Base-by-base conservation (phyloP, 1,140 invertebrate species). In the Antheraea pernyi region DNA sequence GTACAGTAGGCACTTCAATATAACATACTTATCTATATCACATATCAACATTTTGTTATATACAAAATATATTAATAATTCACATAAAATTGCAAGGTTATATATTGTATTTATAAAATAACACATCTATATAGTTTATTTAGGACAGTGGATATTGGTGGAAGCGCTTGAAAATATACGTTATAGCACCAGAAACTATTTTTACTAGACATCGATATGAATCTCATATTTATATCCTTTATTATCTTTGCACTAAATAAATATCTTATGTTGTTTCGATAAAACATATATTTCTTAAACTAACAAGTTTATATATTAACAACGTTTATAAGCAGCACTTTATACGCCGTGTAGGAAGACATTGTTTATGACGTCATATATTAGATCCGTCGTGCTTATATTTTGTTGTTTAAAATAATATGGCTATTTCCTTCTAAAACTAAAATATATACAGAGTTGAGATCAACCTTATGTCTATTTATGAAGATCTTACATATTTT, bases 401-500 rank as follows among this genome's bases (percentile, higher is more conserved):
- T 5, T 0, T 11, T 30, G 19, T 0, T 61, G 19, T 30, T 61
- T 61, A 36, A 61, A 30, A 48, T 74, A 76, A 78, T 80, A 76
- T 80, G 73, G 70, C 75, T 80, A 67, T 80, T 68, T 71, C 64
- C 48, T 60, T 69, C 76, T 78, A 80, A 83, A 53, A 66, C 7
- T 65, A 48, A 73, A 80, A 80, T 90, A 90, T 90, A 76, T 90
- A 90, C 88, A 91, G 18, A 79, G 80, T 87, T 91, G 88, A 91
- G 88, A 91, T 91, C 88, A 84, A 88, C 80, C 80, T 86, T 85
- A 86, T 59, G 68, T 68, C 71, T 81, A 79, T 59, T 70, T 77
- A 81, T 77, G 77, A 86, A 89, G 81, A 88, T 84, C 83, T 86
- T 85, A 84, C 63, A 82, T 74, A 85, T 82, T 87, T 91, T 91